phyloP scores from a whole-genome alignment of 1,140 invertebrate genomes.

The Asobara japonica region DNA sequence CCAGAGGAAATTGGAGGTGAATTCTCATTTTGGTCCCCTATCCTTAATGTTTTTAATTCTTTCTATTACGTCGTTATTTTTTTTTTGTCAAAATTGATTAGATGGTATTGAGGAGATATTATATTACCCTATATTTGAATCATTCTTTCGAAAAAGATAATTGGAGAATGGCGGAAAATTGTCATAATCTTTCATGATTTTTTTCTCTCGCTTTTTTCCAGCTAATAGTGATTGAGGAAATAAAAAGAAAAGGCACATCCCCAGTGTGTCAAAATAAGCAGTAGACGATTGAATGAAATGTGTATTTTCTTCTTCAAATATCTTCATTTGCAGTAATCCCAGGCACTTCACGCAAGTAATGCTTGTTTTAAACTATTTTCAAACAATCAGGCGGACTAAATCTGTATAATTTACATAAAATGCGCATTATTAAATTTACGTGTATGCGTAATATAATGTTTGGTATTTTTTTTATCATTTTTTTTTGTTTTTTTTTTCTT shows the following conservation, averaged over 20 bases:
- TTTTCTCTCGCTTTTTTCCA: background rate
- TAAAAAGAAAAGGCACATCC: background rate
- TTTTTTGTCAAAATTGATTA: background rate
- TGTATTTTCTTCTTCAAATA: slow-evolving; percentile 10
- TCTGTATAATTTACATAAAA: slow-evolving; percentile 4
- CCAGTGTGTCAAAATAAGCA: slow-evolving; percentile 1
- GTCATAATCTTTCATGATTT: background rate
- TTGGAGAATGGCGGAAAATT: background rate
- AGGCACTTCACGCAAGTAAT: slow-evolving; percentile 16
- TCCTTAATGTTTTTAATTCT: background rate
- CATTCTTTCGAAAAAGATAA: background rate
- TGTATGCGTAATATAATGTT: slow-evolving; percentile 8
- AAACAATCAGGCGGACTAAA: background rate
- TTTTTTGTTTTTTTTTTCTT: background rate
- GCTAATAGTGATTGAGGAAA: slow-evolving; percentile 5
- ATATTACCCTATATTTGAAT: background rate
- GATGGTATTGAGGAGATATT: background rate
- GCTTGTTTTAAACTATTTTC: slow-evolving; percentile 6
- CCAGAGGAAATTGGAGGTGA: background rate
- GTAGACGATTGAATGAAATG: background rate
- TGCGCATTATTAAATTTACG: slow-evolving; percentile 8
- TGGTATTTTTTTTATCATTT: background rate
- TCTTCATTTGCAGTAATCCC: slow-evolving; percentile 6
- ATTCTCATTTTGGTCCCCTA: slow-evolving; percentile 12
- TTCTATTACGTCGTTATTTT: slow-evolving; percentile 10